Base-by-base conservation (phyloP, 2,113 vertebrate genomes). In the Brachyistius frenatus region DNA sequence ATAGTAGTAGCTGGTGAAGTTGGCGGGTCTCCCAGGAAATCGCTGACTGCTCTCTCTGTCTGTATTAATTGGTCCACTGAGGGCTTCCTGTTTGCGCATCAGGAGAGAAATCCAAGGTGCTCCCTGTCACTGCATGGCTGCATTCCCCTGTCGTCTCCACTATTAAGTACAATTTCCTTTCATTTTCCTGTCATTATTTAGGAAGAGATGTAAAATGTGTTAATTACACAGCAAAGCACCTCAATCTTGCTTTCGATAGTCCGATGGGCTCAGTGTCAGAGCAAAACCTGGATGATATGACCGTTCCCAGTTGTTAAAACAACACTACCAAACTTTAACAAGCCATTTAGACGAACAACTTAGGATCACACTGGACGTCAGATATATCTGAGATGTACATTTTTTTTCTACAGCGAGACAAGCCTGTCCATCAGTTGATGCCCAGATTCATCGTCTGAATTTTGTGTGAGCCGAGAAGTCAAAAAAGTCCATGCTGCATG, bases 41-140 rank as follows among this genome's bases (percentile, higher is more conserved):
- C 80, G 91, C 93, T 93, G 94, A 93, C 93, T 93, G 90, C 93
- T 93, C 88, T 89, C 85, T 86, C 89, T 69, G 82, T 83, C 86
- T 73, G 72, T 78, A 72, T 89, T 95, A 95, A 95, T 95, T 95
- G 94, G 94, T 93, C 95, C 92, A 83, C 90, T 5, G 94, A 92
- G 94, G 85, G 86, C 86, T 88, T 78, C 70, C 89, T 94, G 90
- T 94, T 94, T 94, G 92, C 66, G 74, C 77, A 89, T 85, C 88
- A 78, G 89, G 77, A 91, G 91, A 93, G 78, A 89, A 80, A 92
- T 89, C 86, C 80, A 90, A 91, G 87, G 88, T 78, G 81, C 74
- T 67, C 73, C 78, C 85, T 67, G 71, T 87, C 68, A 86, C 75
- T 82, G 52, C 10, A n/a, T 35, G 36, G 57, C 55, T 68, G 62